Percentiles rank a stretch among this genome's conserved stretches.
Evolutionary conservation across 2,888 invertebrate species (phyloP).

Genomic region (Deilephila elpenor): DNA sequence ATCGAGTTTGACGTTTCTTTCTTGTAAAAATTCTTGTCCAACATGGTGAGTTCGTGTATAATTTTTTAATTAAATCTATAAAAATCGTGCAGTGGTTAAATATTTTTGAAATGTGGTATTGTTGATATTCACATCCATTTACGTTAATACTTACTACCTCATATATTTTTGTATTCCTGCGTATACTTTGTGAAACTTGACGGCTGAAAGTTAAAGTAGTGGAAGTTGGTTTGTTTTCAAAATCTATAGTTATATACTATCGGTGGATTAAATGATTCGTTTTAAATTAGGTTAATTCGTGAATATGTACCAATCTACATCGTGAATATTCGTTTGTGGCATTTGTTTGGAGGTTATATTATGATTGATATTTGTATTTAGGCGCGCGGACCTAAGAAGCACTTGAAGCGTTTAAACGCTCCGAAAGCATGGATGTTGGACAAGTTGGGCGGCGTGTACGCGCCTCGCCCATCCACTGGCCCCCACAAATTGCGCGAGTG

Average conservation of each 20-base stretch:
- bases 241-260: not conserved
- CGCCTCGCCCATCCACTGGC: constrained; percentile 98
- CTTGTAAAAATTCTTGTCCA: constrained; percentile 70
- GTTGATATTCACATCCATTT: not conserved
- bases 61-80: constrained; percentile 56
- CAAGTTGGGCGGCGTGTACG: constrained; percentile 98
- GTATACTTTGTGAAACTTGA: constrained; percentile 3
- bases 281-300: not conserved
- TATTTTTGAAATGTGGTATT: constrained; percentile 29
- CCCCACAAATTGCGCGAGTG: constrained; percentile 99
- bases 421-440: constrained; percentile 99
- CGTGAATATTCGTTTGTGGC: not conserved
- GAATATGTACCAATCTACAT: not conserved
- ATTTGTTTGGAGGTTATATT: constrained; percentile 39
- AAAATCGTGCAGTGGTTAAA: constrained; percentile 53
- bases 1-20: constrained; percentile 59
- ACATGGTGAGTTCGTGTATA: constrained; percentile 74
- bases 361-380: constrained; percentile 64
- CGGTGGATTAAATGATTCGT: not conserved
- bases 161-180: not conserved
- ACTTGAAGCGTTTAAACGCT: constrained; percentile 99
- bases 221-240: not conserved
- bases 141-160: not conserved
- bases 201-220: not conserved
- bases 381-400: constrained; percentile 99